Conservation (phyloP, 2,888 invertebrate genomes). For the Drosophila multiciliata region DNA sequence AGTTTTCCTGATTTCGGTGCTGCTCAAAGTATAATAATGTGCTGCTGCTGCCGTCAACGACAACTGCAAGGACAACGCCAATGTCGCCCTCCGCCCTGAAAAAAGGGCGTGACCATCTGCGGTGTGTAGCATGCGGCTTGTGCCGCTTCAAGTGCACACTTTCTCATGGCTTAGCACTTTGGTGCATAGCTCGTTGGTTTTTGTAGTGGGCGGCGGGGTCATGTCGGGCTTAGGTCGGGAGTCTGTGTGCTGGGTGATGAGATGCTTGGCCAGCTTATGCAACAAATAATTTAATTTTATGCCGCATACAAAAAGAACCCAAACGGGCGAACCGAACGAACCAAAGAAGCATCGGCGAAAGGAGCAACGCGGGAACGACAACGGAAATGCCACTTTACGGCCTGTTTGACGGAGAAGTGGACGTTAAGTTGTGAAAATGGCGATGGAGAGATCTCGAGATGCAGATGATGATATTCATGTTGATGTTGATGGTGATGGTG, state of each 20-base stretch:
- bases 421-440: conserved; percentile 79
- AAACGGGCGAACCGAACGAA: conserved; percentile 19
- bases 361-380: conserved; percentile 57
- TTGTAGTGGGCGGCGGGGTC: conserved; percentile 37
- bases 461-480: conserved; percentile 3
- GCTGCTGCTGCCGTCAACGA: conserved; percentile 29
- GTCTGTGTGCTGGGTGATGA: conserved; percentile 2
- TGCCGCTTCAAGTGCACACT: conserved; percentile 78
- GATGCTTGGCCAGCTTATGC: conserved; percentile 66
- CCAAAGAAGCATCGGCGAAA: conserved; percentile 26
- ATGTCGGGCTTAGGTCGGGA: neutral
- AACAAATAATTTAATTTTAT: conserved; percentile 80
- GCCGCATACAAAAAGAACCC: conserved; percentile 71
- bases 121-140: conserved; percentile 59
- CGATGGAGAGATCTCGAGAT: conserved; percentile 55
- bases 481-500: conserved; percentile 20
- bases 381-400: conserved; percentile 80
- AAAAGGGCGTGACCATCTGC: conserved; percentile 51
- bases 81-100: conserved; percentile 20
- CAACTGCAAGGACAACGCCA: conserved; percentile 10
- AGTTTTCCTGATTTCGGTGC: conserved; percentile 70
- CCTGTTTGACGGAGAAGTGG: conserved; percentile 78
- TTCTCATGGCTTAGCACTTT: conserved; percentile 81
- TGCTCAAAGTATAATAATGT: conserved; percentile 77
- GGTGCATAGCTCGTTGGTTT: conserved; percentile 72